Evolutionary conservation across 2,888 invertebrate species (phyloP).

Genomic region (Agrochola lychnidis): DNA sequence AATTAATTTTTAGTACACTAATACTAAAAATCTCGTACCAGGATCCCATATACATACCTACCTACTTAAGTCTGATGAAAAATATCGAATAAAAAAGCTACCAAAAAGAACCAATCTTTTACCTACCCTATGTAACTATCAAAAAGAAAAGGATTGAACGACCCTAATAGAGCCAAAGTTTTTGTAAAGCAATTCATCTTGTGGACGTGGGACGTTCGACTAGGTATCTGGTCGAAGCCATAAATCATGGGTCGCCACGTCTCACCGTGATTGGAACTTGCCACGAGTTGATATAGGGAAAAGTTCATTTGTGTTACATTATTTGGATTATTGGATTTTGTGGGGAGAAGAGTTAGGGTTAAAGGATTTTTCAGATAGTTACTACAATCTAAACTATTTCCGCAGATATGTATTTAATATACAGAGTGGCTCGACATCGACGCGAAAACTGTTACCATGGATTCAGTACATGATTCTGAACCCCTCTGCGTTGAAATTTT

Average conservation of each 20-base stretch:
- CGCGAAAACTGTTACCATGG: no score
- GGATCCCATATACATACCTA: no score
- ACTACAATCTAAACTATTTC: not conserved
- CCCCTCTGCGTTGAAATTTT: no score
- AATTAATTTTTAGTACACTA: no score
- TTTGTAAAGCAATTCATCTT: constrained; percentile 69
- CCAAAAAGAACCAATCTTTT: constrained; percentile 18
- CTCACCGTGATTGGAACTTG: constrained; percentile 48
- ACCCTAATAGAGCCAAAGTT: constrained; percentile 36
- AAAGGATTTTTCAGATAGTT: not conserved
- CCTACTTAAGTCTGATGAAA: not conserved
- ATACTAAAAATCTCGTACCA: no score
- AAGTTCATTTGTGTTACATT: constrained; percentile 46
- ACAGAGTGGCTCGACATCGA: no score
- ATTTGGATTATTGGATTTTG: constrained; percentile 18
- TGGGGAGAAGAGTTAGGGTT: not conserved
- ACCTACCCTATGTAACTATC: constrained; percentile 21
- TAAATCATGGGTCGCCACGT: constrained; percentile 70
- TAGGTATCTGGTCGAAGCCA: constrained; percentile 56
- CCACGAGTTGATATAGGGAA: constrained; percentile 32
- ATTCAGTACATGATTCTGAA: no score
- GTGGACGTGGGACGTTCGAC: constrained; percentile 48
- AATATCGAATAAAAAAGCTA: not conserved
- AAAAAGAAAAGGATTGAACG: constrained; percentile 48
- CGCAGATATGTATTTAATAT: no score